These are phyloP conservation scores for Rhynchonycteris naso DNA, from an alignment of 2,797 vertebrate species.

Conservation along the genomic window DNA sequence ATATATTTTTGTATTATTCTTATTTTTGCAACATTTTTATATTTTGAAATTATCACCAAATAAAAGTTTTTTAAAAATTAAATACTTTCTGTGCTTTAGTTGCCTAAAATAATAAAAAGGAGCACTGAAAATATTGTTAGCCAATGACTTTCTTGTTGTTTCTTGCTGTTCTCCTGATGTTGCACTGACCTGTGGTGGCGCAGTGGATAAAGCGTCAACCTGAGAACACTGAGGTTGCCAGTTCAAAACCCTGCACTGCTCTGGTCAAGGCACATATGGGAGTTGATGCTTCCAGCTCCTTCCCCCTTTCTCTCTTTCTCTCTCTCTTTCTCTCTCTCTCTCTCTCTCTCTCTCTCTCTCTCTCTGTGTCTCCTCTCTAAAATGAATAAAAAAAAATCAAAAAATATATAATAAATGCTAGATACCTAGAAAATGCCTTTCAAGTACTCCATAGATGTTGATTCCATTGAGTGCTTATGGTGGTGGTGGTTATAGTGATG, in stretches of 20 bases:
- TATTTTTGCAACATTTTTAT: not conserved
- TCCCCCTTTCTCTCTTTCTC: too few relatives aligned
- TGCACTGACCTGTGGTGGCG: not conserved
- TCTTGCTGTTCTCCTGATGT: not conserved
- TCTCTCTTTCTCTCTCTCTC: too few relatives aligned
- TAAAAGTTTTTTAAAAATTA: not conserved
- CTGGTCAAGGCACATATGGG: too few relatives aligned
- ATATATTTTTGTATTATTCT: not conserved
- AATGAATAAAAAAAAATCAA: too few relatives aligned
- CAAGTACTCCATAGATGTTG: not conserved
- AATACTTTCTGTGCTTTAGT: not conserved
- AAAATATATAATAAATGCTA: not conserved
- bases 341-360: too few relatives aligned
- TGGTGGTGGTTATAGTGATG: fast-evolving
- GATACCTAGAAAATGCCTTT: not conserved
- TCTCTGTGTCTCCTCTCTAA: too few relatives aligned
- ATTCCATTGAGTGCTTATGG: not conserved
- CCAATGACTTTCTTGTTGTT: not conserved
- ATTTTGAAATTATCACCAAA: not conserved
- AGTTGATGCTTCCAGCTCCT: too few relatives aligned
- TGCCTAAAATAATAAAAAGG: not conserved
- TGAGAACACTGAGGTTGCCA: too few relatives aligned
- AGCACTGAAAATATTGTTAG: not conserved
- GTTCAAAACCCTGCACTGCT: too few relatives aligned
- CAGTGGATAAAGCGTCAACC: too few relatives aligned